A percentile compares a stretch with the other conserved stretches of the same genome.
phyloP scores from a whole-genome alignment of 2,797 vertebrate genomes.

The Schizopygopsis pylzovi region DNA sequence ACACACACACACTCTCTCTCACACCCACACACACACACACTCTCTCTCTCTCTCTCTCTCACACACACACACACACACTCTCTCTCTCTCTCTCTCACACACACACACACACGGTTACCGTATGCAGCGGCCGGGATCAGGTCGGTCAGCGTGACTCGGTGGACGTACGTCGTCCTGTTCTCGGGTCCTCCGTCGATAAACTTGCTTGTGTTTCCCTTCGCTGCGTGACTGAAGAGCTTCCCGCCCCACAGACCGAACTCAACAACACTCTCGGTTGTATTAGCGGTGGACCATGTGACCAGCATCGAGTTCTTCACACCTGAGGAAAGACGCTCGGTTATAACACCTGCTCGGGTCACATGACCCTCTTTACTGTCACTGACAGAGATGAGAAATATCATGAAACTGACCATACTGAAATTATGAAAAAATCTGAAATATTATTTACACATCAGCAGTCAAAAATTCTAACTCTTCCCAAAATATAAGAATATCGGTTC shows the following conservation, averaged over 20 bases:
- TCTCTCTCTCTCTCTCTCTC: no score
- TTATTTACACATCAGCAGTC: no score
- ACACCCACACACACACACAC: no score
- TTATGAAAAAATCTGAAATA: not conserved
- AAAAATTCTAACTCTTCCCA: no score
- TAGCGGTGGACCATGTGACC: slow-evolving; percentile 88
- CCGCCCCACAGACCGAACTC: slow-evolving; percentile 77
- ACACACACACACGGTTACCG: slow-evolving; percentile 68
- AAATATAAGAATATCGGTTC: no score
- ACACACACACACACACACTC: no score
- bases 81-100: no score
- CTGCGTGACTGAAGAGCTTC: slow-evolving; percentile 70
- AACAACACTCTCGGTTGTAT: slow-evolving; percentile 77
- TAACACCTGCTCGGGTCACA: not conserved
- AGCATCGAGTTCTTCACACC: slow-evolving; percentile 81
- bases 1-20: no score
- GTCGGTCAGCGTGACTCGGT: slow-evolving; percentile 79
- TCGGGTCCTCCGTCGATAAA: slow-evolving; percentile 86
- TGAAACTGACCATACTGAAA: not conserved
- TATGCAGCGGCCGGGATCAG: slow-evolving; percentile 81
- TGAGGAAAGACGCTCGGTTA: slow-evolving; percentile 62
- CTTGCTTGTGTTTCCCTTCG: slow-evolving; percentile 70
- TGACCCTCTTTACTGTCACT: not conserved
- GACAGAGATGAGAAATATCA: not conserved
- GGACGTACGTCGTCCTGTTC: slow-evolving; percentile 80